Percentiles rank a stretch among this genome's conserved stretches.
phyloP scores from a whole-genome alignment of 2,888 invertebrate species.

The Tipula lateralis region DNA sequence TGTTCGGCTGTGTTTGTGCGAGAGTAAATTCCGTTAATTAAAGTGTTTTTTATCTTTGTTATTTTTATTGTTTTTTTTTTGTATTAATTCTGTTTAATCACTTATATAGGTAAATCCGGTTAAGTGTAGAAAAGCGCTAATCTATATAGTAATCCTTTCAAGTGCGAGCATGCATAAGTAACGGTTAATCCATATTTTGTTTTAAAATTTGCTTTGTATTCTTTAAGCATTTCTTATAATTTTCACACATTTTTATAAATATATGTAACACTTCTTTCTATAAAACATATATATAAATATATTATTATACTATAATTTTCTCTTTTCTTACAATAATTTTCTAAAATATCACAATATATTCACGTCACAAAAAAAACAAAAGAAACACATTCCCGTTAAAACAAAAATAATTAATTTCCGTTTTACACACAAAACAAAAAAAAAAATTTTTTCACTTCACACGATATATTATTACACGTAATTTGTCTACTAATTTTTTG shows the following conservation, averaged over 20 bases:
- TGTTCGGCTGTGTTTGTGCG: not conserved
- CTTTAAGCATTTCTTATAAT: not conserved
- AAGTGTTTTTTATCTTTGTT: not conserved
- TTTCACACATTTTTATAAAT: not conserved
- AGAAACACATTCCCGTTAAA: conserved; percentile 19
- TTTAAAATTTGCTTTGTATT: not conserved
- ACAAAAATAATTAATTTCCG: not conserved
- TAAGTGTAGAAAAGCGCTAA: not conserved
- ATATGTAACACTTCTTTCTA: not conserved
- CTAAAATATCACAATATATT: conserved; percentile 13
- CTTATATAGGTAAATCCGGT: not conserved
- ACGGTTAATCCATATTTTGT: not conserved
- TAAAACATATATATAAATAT: not conserved
- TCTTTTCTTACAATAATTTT: not conserved
- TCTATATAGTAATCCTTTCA: not conserved
- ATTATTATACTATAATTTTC: not conserved
- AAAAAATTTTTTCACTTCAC: not conserved
- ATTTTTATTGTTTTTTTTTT: not conserved
- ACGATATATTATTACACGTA: not conserved
- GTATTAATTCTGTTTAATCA: not conserved
- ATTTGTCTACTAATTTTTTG: not conserved
- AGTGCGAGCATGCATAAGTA: not conserved
- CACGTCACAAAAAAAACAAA: conserved; percentile 4
- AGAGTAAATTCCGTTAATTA: not conserved
- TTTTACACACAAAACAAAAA: not conserved